These are phyloP conservation scores for Ferdinandea cuprea DNA, from an alignment of 2,888 invertebrate species.

Conservation along the genomic window DNA sequence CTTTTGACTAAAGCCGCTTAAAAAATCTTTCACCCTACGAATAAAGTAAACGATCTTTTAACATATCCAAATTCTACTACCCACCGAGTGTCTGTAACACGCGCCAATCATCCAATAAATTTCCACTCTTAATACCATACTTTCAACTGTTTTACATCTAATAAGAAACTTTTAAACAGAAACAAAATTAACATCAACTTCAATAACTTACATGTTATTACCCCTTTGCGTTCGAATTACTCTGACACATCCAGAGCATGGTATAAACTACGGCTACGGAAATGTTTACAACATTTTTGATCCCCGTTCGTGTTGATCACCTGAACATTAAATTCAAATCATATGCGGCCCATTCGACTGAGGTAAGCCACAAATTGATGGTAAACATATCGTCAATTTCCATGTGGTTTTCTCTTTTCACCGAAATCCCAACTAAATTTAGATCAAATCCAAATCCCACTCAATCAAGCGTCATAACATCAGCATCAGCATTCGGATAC, in stretches of 20 bases:
- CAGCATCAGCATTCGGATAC: constrained; percentile 58
- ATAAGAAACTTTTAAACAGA: not conserved
- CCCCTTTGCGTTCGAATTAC: constrained; percentile 12
- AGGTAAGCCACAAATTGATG: constrained; percentile 52
- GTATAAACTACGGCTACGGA: constrained; percentile 22
- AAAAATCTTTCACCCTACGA: no score
- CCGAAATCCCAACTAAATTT: constrained; percentile 15
- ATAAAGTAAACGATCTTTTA: not conserved
- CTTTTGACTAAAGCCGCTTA: no score
- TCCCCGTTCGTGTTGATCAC: constrained; percentile 53
- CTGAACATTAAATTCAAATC: constrained; percentile 52
- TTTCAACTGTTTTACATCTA: not conserved
- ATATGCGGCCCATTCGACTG: constrained; percentile 21
- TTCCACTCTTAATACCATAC: not conserved
- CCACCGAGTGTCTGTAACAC: not conserved
- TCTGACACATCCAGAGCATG: constrained; percentile 18
- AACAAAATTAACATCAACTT: constrained; percentile 7
- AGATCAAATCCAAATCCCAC: constrained; percentile 64
- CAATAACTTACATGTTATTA: constrained; percentile 32
- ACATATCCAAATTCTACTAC: not conserved
- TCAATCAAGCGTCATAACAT: constrained; percentile 32
- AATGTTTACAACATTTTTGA: constrained; percentile 40
- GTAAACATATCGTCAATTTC: constrained; percentile 55
- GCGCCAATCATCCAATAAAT: not conserved
- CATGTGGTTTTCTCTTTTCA: constrained; percentile 40